A percentile compares a stretch with the other conserved stretches of the same genome.
Conservation (phyloP, 2,113 vertebrate genomes). For the Cavia aperea region DNA sequence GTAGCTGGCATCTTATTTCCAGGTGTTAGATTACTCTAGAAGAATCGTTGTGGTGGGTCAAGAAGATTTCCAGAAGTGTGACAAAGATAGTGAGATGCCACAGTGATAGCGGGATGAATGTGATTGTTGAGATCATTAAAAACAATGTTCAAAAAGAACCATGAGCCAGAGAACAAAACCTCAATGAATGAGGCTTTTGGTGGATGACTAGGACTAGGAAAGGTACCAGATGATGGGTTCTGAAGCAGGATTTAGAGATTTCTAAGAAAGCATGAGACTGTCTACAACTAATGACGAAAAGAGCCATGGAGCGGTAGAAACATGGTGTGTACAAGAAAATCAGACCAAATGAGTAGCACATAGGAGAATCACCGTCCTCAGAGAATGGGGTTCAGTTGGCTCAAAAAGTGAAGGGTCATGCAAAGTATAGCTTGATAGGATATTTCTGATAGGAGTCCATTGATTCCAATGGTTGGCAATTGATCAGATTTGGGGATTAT, state of each 20-base stretch:
- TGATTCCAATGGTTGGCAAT: background rate
- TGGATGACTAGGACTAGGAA: background rate
- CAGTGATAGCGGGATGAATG: background rate
- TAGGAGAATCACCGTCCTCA: background rate
- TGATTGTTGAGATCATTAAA: background rate
- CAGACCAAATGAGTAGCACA: background rate
- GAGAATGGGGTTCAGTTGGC: background rate
- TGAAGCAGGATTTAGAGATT: background rate
- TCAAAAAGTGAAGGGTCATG: background rate
- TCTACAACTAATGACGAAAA: background rate
- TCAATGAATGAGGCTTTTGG: background rate
- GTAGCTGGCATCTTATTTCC: background rate
- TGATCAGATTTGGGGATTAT: background rate
- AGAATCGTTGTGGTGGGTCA: background rate
- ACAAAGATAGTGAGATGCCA: background rate
- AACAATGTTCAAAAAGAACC: background rate
- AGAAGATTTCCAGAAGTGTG: background rate
- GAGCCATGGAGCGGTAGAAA: background rate
- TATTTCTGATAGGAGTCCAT: background rate
- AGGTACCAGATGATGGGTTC: background rate
- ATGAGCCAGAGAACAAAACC: background rate
- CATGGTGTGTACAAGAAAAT: background rate
- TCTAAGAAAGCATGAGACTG: background rate
- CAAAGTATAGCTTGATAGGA: background rate
- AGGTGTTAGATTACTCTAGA: background rate